phyloP scores from a whole-genome alignment of 1,140 invertebrate genomes.

The Melipona quadrifasciata region DNA sequence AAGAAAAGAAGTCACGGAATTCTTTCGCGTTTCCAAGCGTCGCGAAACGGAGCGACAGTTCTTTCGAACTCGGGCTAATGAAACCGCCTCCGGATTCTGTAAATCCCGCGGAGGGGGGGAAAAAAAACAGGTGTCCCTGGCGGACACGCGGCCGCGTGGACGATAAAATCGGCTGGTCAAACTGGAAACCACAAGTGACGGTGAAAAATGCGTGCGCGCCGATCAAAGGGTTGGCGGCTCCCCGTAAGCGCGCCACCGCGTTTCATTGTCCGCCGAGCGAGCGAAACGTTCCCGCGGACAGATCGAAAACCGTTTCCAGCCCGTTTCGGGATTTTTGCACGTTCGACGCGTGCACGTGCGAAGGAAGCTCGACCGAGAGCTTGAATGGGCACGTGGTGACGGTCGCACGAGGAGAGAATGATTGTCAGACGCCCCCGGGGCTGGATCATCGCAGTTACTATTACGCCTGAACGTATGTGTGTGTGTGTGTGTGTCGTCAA shows the following conservation, averaged over 20 bases:
- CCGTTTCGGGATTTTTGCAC: constrained; percentile 20
- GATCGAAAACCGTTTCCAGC: neutral
- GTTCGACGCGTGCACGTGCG: constrained; percentile 5
- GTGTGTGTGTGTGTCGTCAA: too few relatives aligned
- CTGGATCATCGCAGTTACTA: neutral
- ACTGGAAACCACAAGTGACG: constrained; percentile 1
- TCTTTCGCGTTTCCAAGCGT: too few relatives aligned
- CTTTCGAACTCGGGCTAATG: neutral
- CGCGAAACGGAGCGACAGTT: too few relatives aligned
- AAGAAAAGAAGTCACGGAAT: too few relatives aligned
- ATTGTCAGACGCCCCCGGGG: neutral
- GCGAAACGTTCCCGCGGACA: neutral
- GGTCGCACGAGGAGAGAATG: constrained; percentile 1
- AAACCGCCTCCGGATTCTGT: neutral
- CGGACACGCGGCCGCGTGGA: neutral
- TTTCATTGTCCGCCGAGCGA: constrained; percentile 10
- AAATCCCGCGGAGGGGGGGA: neutral
- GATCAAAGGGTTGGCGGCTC: neutral
- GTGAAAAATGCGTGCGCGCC: constrained; percentile 11
- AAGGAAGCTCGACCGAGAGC: constrained; percentile 12
- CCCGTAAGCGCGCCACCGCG: neutral
- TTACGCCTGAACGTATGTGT: neutral
- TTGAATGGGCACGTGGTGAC: constrained; percentile 20
- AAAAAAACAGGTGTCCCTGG: neutral
- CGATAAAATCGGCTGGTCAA: neutral